Evolutionary conservation across 2,888 invertebrate genomes (phyloP).

Genomic region (Andricus curvator): DNA sequence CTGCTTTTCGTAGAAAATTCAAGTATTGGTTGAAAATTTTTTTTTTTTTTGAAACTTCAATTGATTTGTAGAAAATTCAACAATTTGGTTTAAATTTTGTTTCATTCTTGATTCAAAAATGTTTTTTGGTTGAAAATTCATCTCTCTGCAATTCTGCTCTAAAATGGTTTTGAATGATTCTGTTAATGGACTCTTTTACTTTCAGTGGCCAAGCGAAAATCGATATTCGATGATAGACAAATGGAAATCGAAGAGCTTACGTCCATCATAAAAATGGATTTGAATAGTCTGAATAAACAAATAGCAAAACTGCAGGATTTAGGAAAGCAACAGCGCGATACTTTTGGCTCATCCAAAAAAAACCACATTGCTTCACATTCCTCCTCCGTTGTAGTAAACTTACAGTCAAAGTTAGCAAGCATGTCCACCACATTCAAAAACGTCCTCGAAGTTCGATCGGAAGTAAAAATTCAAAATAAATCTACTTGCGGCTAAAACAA

Average conservation of each 20-base stretch:
- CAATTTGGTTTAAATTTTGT: too few relatives aligned
- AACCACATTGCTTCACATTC: constrained; percentile 94
- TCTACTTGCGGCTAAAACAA: not conserved
- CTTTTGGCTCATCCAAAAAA: constrained; percentile 78
- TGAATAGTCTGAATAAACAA: constrained; percentile 96
- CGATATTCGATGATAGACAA: constrained; percentile 97
- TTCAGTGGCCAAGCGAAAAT: constrained; percentile 98
- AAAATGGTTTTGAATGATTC: too few relatives aligned
- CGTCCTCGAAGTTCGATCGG: constrained; percentile 97
- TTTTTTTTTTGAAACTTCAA: too few relatives aligned
- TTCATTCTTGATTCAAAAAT: too few relatives aligned
- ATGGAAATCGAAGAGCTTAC: constrained; percentile 98
- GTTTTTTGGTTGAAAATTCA: too few relatives aligned
- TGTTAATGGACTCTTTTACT: constrained; percentile 57
- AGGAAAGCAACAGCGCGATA: constrained; percentile 85
- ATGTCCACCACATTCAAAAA: constrained; percentile 99
- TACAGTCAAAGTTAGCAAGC: constrained; percentile 95
- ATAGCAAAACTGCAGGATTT: constrained; percentile 95
- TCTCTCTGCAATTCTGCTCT: too few relatives aligned
- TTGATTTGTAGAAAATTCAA: too few relatives aligned
- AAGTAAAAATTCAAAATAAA: constrained; percentile 79
- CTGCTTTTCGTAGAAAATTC: too few relatives aligned
- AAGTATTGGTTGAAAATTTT: too few relatives aligned
- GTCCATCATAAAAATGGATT: constrained; percentile 97
- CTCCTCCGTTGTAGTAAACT: constrained; percentile 93